Evolutionary conservation across 2,113 vertebrate species (phyloP), one percentile per base, ranked within the genome.

Genomic region (Hypomesus transpacificus): DNA sequence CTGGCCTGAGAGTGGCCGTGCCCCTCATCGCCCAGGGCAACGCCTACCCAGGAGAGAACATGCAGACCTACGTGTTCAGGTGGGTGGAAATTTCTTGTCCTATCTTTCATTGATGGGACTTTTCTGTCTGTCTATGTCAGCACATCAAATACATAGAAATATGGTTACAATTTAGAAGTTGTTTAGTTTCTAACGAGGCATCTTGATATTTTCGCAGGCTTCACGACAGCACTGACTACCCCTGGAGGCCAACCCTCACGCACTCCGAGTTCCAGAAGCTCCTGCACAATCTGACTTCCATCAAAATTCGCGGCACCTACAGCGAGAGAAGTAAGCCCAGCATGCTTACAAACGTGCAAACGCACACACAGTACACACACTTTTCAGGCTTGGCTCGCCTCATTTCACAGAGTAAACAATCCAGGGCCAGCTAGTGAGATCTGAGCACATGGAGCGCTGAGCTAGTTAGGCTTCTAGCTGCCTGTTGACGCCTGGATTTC

Each of bases 21-120:
- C 97, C 97, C 0, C 91, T 99, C 56, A 97, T 99, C 3, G 96
- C 96, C 7, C 96, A 99, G 90, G 96, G 97, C 77, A 99, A 99
- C 63, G 84, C 95, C 60, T 98, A 98, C 66, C 97, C 97, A 4
- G 94, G 88, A 0, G 97, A 99, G 86, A 93, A 87, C 5, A 71
- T 76, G 0, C 87, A 93, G 85, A 93, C 88, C 3, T 99, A 94
- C 3, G 85, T 94, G 71, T 99, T 98, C 92, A 95, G 96, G 96
- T 98, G 76, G 89, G 88, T 22, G 3, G 28, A n/a, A n/a, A 28
- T 63, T 2, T 18, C 13, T 31, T 8, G 18, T 2, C 11, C 3
- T 59, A 22, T 11, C 56, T 21, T 20, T 21, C 24, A 24, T 24
- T 24, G 24, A 24, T 21, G 57, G 22, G 20, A 59, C 13, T 8